A percentile compares a stretch with the other conserved stretches of the same genome.
phyloP scores from a whole-genome alignment of 2,888 invertebrate species.

The Rutpela maculata region DNA sequence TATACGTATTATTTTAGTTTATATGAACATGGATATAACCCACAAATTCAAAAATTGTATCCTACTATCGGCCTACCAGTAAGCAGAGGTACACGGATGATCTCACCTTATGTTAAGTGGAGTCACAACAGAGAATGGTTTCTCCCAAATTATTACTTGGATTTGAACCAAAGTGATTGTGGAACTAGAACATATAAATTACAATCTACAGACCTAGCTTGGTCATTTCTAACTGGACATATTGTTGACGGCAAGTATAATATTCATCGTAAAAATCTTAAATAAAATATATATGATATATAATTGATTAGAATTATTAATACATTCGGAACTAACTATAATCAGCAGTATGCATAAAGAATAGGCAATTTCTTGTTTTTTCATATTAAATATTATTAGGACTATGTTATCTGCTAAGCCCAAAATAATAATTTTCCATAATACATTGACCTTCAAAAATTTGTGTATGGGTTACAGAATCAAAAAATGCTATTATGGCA shows the following conservation, averaged over 20 bases:
- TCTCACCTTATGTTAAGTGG: slow-evolving; percentile 90
- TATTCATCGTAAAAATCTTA: no score
- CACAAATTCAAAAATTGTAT: slow-evolving; percentile 85
- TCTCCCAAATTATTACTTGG: slow-evolving; percentile 72
- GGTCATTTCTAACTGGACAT: slow-evolving; percentile 86
- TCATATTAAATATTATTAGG: no score
- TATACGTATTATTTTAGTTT: slow-evolving; percentile 75
- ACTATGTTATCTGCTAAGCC: no score
- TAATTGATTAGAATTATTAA: no score
- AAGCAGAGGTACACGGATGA: slow-evolving; percentile 76
- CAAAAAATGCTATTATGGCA: no score
- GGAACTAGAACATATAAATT: slow-evolving; percentile 31
- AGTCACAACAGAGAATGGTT: slow-evolving; percentile 88
- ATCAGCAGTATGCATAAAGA: no score
- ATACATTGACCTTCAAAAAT: no score
- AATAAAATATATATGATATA: no score
- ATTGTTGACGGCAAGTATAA: slow-evolving; percentile 80
- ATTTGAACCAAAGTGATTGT: slow-evolving; percentile 34
- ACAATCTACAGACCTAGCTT: slow-evolving; percentile 75
- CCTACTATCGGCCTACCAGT: slow-evolving; percentile 88
- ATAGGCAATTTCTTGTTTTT: no score
- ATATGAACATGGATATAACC: slow-evolving; percentile 85
- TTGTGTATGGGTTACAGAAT: no score
- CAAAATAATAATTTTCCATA: no score
- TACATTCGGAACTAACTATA: no score